Evolutionary conservation across 2,888 invertebrate species (phyloP), one percentile per base, ranked within the genome.

Genomic region (Hipparchia semele): DNA sequence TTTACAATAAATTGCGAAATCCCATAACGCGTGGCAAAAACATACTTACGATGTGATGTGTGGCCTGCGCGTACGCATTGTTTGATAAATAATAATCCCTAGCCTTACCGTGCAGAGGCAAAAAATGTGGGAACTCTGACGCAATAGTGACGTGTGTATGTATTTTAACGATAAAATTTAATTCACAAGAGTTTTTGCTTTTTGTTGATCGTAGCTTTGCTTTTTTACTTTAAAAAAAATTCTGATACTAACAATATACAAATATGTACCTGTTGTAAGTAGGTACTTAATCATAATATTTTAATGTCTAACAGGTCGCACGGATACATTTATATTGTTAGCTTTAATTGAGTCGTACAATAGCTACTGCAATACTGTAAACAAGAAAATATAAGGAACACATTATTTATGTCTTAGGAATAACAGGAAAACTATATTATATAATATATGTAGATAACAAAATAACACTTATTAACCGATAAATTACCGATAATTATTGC

Each of bases 21-120:
- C 90, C 89, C 87, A 91, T 93, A 90, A 91, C 89, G 86, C 78
- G 79, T 83, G 79, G 86, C 86, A 91, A 92, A 92, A 90, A 90
- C 81, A 68, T 86, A 78, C 83, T 85, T 86, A 82, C 80, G 82
- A 83, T 82, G 87, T 87, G 89, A 88, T 89, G 90, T 91, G 92
- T 89, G 91, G 90, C 86, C 88, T 82, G 83, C 83, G 80, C 80
- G 74, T 84, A 83, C 87, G 87, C 89, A 85, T 92, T 93, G 92
- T 92, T 89, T 81, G 84, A 81, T 87, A 86, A 90, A 82, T 87
- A 86, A 82, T 87, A 86, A 90, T 87, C 89, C 88, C 83, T 83
- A 81, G 87, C 79, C 61, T 80, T 78, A 76, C 62, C 2, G 12
- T 7, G 61, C n/a, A 4, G 46, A 66, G n/a, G 84, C 87, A 92